Percentiles rank a stretch among this genome's conserved stretches.
Evolutionary conservation across 2,888 invertebrate genomes (phyloP).

Genomic region (Chaitophorus viminalis): DNA sequence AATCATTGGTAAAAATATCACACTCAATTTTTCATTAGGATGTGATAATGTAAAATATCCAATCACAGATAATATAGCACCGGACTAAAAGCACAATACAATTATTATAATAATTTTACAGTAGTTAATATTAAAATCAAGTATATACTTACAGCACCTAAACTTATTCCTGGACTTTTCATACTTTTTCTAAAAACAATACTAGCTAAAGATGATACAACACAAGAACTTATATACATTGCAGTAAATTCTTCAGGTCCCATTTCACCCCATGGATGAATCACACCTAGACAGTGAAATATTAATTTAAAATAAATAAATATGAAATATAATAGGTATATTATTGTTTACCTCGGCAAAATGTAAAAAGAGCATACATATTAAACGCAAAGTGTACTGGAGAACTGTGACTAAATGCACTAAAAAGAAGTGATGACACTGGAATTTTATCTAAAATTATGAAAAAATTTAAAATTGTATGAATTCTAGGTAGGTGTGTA

Average conservation of each 20-base stretch:
- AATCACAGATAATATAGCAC: constrained; percentile 91
- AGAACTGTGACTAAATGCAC: constrained; percentile 94
- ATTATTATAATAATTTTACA: not conserved
- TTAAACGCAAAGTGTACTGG: constrained; percentile 88
- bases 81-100: constrained; percentile 76
- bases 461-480: not conserved
- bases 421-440: constrained; percentile 90
- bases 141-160: constrained; percentile 85
- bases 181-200: constrained; percentile 80
- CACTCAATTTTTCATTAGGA: constrained; percentile 87
- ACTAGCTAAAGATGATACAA: constrained; percentile 86
- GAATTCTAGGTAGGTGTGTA: not conserved
- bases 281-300: constrained; percentile 71
- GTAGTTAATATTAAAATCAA: constrained; percentile 24
- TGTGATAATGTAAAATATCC: constrained; percentile 87
- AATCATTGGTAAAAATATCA: constrained; percentile 89
- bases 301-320: constrained; percentile 16
- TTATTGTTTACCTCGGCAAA: constrained; percentile 71
- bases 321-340: not conserved
- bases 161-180: constrained; percentile 79
- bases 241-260: constrained; percentile 85
- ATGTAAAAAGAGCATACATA: constrained; percentile 95
- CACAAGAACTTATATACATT: constrained; percentile 88
- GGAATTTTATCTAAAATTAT: constrained; percentile 72
- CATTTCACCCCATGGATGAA: constrained; percentile 78